phyloP scores from a whole-genome alignment of 1,140 invertebrate species.

The Phocides pigmalion region DNA sequence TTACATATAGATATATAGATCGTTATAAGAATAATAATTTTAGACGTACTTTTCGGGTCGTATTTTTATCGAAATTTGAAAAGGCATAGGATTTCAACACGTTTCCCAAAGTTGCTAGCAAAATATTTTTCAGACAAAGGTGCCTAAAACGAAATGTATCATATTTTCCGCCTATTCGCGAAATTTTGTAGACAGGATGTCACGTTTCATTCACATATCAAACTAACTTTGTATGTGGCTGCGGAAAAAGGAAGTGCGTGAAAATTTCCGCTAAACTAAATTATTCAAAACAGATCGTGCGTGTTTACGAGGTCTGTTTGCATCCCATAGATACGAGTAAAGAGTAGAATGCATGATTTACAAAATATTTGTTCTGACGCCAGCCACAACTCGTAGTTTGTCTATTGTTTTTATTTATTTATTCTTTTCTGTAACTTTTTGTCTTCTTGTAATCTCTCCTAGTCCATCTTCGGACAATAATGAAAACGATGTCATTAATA shows the following conservation, averaged over 20 bases:
- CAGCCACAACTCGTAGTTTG: not conserved
- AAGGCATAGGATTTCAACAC: not conserved
- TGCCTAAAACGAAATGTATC: slow-evolving; percentile 39
- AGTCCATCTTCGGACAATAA: too few relatives aligned
- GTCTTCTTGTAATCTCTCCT: too few relatives aligned
- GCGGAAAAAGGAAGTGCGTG: slow-evolving; percentile 43
- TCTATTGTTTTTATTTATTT: not conserved
- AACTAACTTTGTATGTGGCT: slow-evolving; percentile 39
- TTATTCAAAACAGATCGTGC: slow-evolving; percentile 61
- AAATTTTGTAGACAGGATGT: slow-evolving; percentile 26
- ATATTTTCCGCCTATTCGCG: slow-evolving; percentile 26
- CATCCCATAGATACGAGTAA: slow-evolving; percentile 24
- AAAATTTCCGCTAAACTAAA: slow-evolving; percentile 58
- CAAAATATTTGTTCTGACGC: slow-evolving; percentile 15
- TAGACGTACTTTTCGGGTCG: too few relatives aligned
- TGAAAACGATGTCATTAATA: too few relatives aligned
- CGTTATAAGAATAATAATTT: too few relatives aligned
- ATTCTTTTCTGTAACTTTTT: not conserved
- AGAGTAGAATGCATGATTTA: slow-evolving; percentile 21
- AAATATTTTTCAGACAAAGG: not conserved
- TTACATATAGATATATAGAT: too few relatives aligned
- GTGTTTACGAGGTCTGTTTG: slow-evolving; percentile 42
- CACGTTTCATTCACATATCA: slow-evolving; percentile 56
- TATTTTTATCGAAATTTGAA: too few relatives aligned
- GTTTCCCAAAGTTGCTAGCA: not conserved